phyloP scores from a whole-genome alignment of 2,797 vertebrate genomes.

The Sebastes dallii region DNA sequence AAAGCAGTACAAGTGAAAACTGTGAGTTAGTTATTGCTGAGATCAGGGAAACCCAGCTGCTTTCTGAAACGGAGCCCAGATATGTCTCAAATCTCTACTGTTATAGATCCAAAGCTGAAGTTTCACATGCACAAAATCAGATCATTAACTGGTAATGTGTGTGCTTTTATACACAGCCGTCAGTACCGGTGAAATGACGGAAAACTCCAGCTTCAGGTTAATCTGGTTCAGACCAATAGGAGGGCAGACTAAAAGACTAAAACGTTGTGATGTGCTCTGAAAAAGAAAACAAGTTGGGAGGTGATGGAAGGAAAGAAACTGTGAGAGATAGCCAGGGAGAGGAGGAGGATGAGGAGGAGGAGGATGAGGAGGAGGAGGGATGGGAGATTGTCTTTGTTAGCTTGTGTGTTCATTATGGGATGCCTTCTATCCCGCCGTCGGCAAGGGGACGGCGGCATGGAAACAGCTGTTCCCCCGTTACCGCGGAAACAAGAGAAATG shows the following conservation, averaged over 20 bases:
- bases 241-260: not conserved
- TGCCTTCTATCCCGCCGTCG: conserved; percentile 65
- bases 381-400: conserved; percentile 69
- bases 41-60: no score
- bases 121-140: not conserved
- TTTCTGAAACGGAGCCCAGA: not conserved
- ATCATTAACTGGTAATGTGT: not conserved
- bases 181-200: not conserved
- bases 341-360: not conserved
- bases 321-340: not conserved
- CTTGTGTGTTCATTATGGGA: conserved; percentile 79
- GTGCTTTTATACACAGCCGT: not conserved
- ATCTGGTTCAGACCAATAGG: not conserved
- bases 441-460: conserved; percentile 56
- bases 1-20: no score
- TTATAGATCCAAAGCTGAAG: not conserved
- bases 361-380: conserved; percentile 7
- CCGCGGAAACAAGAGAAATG: conserved; percentile 77
- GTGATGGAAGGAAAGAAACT: not conserved
- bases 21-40: no score
- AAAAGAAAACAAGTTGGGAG: not conserved
- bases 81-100: not conserved
- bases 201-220: not conserved
- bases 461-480: conserved; percentile 76
- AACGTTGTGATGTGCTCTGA: conserved; percentile 14